These are phyloP conservation scores for Spilarctia lutea DNA, from an alignment of 2,888 invertebrate genomes.

Conservation along the genomic window DNA sequence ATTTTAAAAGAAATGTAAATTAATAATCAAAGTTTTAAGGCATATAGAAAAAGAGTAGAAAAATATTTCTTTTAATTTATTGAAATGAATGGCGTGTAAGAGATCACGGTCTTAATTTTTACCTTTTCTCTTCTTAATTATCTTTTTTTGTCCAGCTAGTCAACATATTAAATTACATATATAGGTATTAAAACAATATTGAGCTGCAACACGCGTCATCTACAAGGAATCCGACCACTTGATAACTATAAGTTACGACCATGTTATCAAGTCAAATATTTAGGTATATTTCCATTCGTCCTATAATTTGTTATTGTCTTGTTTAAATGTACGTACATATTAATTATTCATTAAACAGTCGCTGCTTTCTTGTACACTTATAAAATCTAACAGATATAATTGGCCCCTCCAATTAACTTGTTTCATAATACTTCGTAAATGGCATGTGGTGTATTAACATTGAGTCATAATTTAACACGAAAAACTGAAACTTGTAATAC, in stretches of 20 bases:
- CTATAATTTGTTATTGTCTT: background rate
- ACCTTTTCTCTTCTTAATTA: too few relatives aligned
- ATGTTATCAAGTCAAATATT: background rate
- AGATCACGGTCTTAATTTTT: too few relatives aligned
- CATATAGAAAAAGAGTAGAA: background rate
- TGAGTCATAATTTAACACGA: slow-evolving; percentile 16
- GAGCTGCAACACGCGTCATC: background rate
- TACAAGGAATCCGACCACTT: background rate
- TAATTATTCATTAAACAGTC: slow-evolving; percentile 1
- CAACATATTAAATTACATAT: background rate
- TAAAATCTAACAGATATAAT: background rate
- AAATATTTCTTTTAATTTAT: background rate
- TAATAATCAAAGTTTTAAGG: too few relatives aligned
- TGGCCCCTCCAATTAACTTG: background rate
- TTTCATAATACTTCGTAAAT: slow-evolving; percentile 9
- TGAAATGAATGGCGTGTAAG: too few relatives aligned
- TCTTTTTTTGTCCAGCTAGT: too few relatives aligned
- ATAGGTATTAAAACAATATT: background rate
- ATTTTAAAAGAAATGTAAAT: too few relatives aligned
- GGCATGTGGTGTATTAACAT: slow-evolving; percentile 13
- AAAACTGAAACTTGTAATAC: slow-evolving; percentile 16
- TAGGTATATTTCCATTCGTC: background rate
- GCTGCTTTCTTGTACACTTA: background rate
- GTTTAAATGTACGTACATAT: background rate
- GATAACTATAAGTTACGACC: background rate